phyloP scores from a whole-genome alignment of 2,113 vertebrate species.

The Gymnorhina tibicen region DNA sequence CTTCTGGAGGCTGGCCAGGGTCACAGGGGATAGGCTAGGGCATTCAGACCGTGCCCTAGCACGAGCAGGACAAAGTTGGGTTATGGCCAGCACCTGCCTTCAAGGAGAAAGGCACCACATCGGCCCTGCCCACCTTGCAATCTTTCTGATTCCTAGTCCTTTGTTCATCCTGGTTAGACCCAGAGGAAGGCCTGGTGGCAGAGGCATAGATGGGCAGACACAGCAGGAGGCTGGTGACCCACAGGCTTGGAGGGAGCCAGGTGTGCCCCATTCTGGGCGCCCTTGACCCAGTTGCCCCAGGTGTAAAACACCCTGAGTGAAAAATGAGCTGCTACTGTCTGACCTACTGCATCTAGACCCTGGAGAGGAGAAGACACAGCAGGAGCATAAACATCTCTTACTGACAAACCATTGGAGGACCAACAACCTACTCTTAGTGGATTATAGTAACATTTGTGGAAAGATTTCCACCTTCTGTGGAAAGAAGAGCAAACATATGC shows the following conservation, averaged over 20 bases:
- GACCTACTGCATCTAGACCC: not conserved
- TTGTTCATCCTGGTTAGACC: not conserved
- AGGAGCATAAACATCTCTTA: not conserved
- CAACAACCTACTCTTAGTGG: not conserved
- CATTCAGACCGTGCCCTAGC: not conserved
- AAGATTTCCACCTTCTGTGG: not conserved
- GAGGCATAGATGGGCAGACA: not conserved
- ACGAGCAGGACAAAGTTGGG: not conserved
- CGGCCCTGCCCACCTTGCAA: not conserved
- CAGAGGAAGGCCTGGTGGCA: not conserved
- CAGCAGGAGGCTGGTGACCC: not conserved
- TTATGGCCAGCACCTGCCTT: not conserved
- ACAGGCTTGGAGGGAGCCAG: not conserved
- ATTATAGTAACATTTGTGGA: not conserved
- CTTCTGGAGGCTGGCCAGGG: not conserved
- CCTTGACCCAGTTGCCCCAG: not conserved
- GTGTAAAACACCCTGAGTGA: not conserved
- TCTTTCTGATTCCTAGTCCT: not conserved
- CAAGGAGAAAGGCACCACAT: not conserved
- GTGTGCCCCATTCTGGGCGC: fast-evolving
- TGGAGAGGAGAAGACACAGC: not conserved
- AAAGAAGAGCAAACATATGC: not conserved
- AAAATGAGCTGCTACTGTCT: not conserved
- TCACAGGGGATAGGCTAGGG: not conserved
- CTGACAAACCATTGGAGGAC: not conserved